phyloP scores from a whole-genome alignment of 92 coral and sea anemone genomes.

The Bergia sp. region DNA sequence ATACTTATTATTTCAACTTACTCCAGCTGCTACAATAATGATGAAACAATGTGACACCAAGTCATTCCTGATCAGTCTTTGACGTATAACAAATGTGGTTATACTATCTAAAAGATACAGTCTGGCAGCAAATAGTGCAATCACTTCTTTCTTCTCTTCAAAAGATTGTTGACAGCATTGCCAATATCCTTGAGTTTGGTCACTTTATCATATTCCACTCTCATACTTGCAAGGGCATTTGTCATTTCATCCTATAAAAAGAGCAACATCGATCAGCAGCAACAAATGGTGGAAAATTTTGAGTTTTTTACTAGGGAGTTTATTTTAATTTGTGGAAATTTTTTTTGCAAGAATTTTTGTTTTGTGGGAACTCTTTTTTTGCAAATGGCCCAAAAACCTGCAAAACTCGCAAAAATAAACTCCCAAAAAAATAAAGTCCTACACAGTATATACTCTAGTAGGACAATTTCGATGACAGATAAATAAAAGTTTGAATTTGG shows the following conservation, averaged over 20 bases:
- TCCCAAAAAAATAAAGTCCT: no score
- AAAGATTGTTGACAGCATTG: constrained; percentile 73
- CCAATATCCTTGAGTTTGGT: constrained; percentile 77
- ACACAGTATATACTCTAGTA: no score
- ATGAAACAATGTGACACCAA: background rate
- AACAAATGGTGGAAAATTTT: background rate
- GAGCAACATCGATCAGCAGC: background rate
- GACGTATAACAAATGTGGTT: background rate
- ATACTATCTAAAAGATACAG: background rate
- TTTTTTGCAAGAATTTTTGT: no score
- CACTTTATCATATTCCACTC: constrained; percentile 78
- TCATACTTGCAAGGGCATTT: constrained; percentile 84
- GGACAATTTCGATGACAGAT: no score
- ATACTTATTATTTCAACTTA: background rate
- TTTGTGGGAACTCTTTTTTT: no score
- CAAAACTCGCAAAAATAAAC: no score
- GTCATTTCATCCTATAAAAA: constrained; percentile 84
- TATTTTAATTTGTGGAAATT: no score
- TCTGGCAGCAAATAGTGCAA: background rate
- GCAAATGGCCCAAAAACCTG: no score
- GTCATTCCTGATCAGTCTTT: background rate
- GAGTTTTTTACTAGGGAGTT: no score
- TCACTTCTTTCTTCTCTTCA: constrained; percentile 79
- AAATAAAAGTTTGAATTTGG: no score
- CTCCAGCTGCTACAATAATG: background rate